A percentile compares a stretch with the other conserved stretches of the same genome.
Evolutionary conservation across 2,888 invertebrate genomes (phyloP).

Genomic region (Carterocephalus palaemon): DNA sequence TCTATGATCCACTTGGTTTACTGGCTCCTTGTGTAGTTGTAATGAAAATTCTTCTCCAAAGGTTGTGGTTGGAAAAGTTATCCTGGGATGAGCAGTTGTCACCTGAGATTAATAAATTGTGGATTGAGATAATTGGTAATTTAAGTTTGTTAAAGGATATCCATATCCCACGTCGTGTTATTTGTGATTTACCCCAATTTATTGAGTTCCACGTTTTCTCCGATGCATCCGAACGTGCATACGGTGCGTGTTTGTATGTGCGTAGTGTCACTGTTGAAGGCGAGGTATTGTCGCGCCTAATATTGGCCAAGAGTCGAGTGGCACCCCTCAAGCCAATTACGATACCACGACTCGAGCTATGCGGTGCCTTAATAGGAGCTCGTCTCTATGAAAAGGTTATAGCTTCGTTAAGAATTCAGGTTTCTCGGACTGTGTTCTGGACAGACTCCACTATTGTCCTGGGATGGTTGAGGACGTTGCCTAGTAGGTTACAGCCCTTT

Average conservation of each 20-base stretch:
- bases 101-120: slow-evolving; percentile 3
- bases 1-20: slow-evolving; percentile 26
- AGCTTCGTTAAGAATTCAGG: too few species aligned
- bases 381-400: too few species aligned
- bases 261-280: background rate
- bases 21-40: slow-evolving; percentile 21
- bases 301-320: background rate
- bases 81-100: slow-evolving; percentile 23
- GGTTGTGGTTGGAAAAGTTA: slow-evolving; percentile 20
- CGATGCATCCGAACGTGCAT: background rate
- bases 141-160: slow-evolving; percentile 1
- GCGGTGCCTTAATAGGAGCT: too few species aligned
- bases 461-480: slow-evolving; percentile 33
- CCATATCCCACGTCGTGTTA: background rate
- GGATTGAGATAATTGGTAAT: slow-evolving; percentile 5
- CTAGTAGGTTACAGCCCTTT: slow-evolving; percentile 34
- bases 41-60: slow-evolving; percentile 25
- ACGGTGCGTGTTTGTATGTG: background rate
- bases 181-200: background rate
- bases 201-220: slow-evolving; percentile 9
- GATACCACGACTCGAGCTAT: too few species aligned
- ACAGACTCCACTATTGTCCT: too few species aligned
- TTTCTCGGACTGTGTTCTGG: too few species aligned
- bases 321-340: too few species aligned
- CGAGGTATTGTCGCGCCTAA: background rate